A percentile compares a stretch with the other conserved stretches of the same genome.
These are phyloP conservation scores for Drosophila mettleri DNA, from an alignment of 2,888 invertebrate genomes.

Conservation along the genomic window DNA sequence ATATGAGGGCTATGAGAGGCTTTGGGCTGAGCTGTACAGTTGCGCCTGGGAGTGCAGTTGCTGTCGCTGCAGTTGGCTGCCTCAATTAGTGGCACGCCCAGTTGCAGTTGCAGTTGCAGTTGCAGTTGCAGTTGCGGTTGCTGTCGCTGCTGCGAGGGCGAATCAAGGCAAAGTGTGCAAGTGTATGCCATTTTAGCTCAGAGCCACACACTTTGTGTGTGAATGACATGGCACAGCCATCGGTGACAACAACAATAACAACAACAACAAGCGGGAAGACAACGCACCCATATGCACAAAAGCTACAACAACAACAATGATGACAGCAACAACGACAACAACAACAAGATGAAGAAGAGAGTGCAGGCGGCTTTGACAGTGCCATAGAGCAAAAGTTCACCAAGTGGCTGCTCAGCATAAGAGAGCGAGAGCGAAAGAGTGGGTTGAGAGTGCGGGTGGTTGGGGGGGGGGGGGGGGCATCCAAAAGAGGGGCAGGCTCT, in stretches of 20 bases:
- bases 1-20: not conserved
- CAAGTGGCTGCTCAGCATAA: constrained; percentile 29
- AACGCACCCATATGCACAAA: constrained; percentile 69
- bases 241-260: constrained; percentile 35
- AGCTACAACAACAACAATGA: constrained; percentile 36
- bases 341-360: constrained; percentile 26
- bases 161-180: constrained; percentile 70
- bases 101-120: constrained; percentile 1
- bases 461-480: not conserved
- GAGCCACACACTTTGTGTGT: constrained; percentile 76
- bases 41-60: constrained; percentile 46
- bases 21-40: constrained; percentile 41
- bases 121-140: not conserved
- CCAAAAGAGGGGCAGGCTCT: constrained; percentile 7
- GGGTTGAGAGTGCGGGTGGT: not conserved
- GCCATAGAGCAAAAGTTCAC: constrained; percentile 37
- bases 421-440: not conserved
- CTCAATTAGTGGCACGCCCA: constrained; percentile 77
- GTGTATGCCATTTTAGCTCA: constrained; percentile 74
- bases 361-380: constrained; percentile 70
- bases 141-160: constrained; percentile 36
- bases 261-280: constrained; percentile 51
- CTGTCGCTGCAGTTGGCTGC: constrained; percentile 68
- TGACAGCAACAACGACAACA: constrained; percentile 31
- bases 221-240: constrained; percentile 74